Evolutionary conservation across 1,140 invertebrate genomes (phyloP), one percentile per base, ranked within the genome.

Genomic region (Meloidogyne exigua): DNA sequence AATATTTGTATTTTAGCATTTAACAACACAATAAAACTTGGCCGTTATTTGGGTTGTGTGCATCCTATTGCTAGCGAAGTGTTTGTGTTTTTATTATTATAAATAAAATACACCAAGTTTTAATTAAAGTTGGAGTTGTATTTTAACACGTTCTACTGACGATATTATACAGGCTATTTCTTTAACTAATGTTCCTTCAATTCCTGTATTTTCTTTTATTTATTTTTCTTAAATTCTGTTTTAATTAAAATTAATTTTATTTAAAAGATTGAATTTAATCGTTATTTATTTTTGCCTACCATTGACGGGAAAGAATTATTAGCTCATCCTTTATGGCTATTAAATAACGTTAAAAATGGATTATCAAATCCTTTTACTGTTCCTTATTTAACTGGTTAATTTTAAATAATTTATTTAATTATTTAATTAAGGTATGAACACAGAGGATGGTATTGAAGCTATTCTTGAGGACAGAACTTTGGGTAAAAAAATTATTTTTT

Each of bases 21-120:
- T 65, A 86, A 86, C 75, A 86, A 86, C 69, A 86, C 85, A 9
- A 75, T 86, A 13, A 86, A 86, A 49, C 76, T 86, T 3, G 85
- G 85, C 12, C 75, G 84, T 13, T 86, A 86, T 68, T 78, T 87
- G 2, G 85, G 85, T 3, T 86, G 85, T 72, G 75, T 79, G 0
- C 77, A 85, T 44, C 44, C 81, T 0, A 78, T 84, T 15, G 75
- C 82, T 13, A 57, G 9, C 25, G 71, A 73, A 73, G 71, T 73
- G 57, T 73, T 13, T 63, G 71, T 66, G 1, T 68, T 68, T 23
- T 21, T 23, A 32, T 21, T 23, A 32, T 23, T 68, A n/a, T 7
- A 5, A n/a, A 68, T 5, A 18, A 18, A n/a, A 21, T n/a, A 1
- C 3, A 42, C 21, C 5, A 9, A 23, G 32, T 26, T 73, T 73